These are phyloP conservation scores for Rhingia rostrata DNA, from an alignment of 2,888 invertebrate genomes.

Conservation along the genomic window DNA sequence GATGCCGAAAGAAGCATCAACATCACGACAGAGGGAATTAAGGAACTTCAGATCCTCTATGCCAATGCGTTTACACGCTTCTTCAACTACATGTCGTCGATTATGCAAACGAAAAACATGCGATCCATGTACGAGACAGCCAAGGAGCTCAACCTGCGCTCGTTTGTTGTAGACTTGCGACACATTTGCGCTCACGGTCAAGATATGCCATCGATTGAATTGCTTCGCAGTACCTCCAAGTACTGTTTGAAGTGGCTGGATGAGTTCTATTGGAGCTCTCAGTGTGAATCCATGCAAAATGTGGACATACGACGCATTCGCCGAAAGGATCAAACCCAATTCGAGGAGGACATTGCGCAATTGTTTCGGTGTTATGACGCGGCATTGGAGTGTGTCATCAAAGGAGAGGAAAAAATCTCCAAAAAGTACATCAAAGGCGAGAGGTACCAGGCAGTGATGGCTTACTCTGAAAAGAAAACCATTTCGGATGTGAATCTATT, in stretches of 20 bases:
- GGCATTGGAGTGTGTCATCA: constrained; percentile 77
- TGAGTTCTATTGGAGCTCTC: constrained; percentile 80
- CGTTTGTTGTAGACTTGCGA: constrained; percentile 82
- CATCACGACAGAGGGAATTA: not conserved
- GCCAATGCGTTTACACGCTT: constrained; percentile 81
- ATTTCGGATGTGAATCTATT: not conserved
- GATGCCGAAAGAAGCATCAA: constrained; percentile 73
- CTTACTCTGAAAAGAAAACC: constrained; percentile 1
- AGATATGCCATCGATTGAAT: constrained; percentile 78
- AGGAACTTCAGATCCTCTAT: constrained; percentile 78
- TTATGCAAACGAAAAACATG: constrained; percentile 79
- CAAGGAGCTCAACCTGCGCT: constrained; percentile 79
- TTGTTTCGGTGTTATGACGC: constrained; percentile 79
- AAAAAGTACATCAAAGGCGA: constrained; percentile 77
- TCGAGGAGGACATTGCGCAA: constrained; percentile 76
- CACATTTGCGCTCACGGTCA: constrained; percentile 82
- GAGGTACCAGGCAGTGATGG: constrained; percentile 59
- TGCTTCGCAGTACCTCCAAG: constrained; percentile 78
- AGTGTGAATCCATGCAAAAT: constrained; percentile 77
- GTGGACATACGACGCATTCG: constrained; percentile 78
- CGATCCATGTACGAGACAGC: constrained; percentile 82
- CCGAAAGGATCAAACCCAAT: constrained; percentile 77
- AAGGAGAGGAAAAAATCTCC: constrained; percentile 71
- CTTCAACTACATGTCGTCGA: constrained; percentile 82
- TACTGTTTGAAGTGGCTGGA: constrained; percentile 81